Evolutionary conservation across 2,888 invertebrate genomes (phyloP).

Genomic region (Nymphalis polychloros): DNA sequence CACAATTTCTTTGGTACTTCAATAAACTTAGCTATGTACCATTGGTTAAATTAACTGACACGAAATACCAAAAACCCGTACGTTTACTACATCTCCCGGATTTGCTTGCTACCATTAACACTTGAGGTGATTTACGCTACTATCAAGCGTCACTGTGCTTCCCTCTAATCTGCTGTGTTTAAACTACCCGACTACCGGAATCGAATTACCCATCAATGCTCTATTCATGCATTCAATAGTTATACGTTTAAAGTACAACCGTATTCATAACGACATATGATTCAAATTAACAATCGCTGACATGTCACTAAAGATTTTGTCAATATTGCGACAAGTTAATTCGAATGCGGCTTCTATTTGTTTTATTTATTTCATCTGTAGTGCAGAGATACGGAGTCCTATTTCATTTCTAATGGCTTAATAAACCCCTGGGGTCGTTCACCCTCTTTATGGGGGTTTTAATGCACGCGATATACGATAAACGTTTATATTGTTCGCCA

Average conservation of each 20-base stretch:
- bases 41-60: conserved; percentile 5
- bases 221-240: conserved; percentile 12
- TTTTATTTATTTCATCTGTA: conserved; percentile 62
- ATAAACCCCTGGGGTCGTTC: conserved; percentile 58
- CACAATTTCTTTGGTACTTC: neutral
- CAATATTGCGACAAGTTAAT: conserved; percentile 36
- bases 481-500: conserved; percentile 36
- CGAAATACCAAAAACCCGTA: neutral
- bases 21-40: neutral
- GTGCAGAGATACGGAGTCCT: conserved; percentile 57
- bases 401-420: conserved; percentile 71
- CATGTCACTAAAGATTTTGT: conserved; percentile 18
- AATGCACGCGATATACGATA: conserved; percentile 34
- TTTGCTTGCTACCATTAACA: conserved; percentile 32
- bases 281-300: conserved; percentile 14
- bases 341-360: conserved; percentile 53
- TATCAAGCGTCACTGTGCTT: conserved; percentile 17
- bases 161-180: conserved; percentile 24
- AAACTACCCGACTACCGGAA: conserved; percentile 27
- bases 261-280: conserved; percentile 11
- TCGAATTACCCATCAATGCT: conserved; percentile 30
- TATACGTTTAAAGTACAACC: conserved; percentile 1
- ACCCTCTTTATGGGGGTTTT: conserved; percentile 40
- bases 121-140: conserved; percentile 31
- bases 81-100: conserved; percentile 8